Percentiles rank a stretch among this genome's conserved stretches.
These are phyloP conservation scores for Psilopogon haemacephalus DNA, from an alignment of 2,113 vertebrate species.

Conservation along the genomic window DNA sequence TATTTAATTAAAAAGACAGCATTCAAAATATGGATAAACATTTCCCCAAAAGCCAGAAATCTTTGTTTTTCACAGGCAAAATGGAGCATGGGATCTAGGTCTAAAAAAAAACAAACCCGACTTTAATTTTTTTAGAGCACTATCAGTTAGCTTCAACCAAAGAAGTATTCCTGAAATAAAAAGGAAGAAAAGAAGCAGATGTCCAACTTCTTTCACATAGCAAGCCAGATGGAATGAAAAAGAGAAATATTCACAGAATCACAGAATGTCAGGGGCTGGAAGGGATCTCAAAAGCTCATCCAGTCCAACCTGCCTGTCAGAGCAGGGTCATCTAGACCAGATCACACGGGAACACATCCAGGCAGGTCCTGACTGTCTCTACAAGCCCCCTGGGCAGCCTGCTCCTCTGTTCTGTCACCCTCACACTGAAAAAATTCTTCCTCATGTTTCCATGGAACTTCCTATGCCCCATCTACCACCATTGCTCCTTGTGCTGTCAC, in stretches of 20 bases:
- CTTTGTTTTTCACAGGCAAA: not conserved
- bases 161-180: slow-evolving; percentile 16
- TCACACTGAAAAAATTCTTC: too few relatives aligned
- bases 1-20: slow-evolving; percentile 39
- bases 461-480: too few relatives aligned
- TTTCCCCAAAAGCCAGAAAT: not conserved
- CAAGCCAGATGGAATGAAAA: not conserved
- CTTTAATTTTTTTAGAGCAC: not conserved
- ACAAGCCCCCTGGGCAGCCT: too few relatives aligned
- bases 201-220: not conserved
- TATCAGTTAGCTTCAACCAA: not conserved
- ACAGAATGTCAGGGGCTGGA: too few relatives aligned
- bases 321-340: too few relatives aligned
- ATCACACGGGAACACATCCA: too few relatives aligned
- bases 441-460: too few relatives aligned
- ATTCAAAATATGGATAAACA: not conserved
- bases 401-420: too few relatives aligned
- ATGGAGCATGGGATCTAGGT: not conserved
- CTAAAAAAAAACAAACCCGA: not conserved
- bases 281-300: too few relatives aligned
- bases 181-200: not conserved
- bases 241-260: not conserved
- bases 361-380: too few relatives aligned
- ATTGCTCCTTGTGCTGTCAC: too few relatives aligned
- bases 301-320: too few relatives aligned